Percentiles rank a stretch among this genome's conserved stretches.
These are phyloP conservation scores for Alosa alosa DNA, from an alignment of 2,113 vertebrate genomes.

Conservation along the genomic window DNA sequence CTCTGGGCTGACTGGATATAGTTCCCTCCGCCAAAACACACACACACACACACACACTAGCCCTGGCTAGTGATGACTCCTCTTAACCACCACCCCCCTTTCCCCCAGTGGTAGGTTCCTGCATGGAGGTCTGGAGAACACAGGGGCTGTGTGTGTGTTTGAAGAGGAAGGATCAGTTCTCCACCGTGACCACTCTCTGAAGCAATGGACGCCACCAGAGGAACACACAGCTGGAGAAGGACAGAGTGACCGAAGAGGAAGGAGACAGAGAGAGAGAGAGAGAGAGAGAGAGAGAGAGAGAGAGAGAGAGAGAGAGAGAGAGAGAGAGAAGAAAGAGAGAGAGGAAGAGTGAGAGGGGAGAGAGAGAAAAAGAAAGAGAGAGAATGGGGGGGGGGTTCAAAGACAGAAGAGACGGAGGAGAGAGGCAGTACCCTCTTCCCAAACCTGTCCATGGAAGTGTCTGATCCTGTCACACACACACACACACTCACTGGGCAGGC, in stretches of 20 bases:
- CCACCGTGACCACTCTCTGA: neutral
- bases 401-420: neutral
- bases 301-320: no score
- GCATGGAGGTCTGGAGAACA: neutral
- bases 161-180: neutral
- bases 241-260: slow-evolving; percentile 33
- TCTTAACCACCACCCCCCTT: no score
- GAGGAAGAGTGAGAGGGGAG: slow-evolving; percentile 18
- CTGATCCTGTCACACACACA: no score
- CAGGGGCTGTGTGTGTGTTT: neutral
- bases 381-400: no score
- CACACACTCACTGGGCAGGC: no score
- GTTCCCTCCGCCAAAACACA: neutral
- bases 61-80: neutral
- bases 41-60: neutral
- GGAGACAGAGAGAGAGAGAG: slow-evolving; percentile 19
- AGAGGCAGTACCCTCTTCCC: slow-evolving; percentile 5
- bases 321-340: slow-evolving; percentile 33
- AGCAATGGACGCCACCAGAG: neutral
- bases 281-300: slow-evolving; percentile 39
- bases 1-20: neutral
- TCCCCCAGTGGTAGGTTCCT: neutral
- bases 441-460: neutral
- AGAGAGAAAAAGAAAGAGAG: neutral
- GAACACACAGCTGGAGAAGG: slow-evolving; percentile 33